Conservation (phyloP, 2,113 vertebrate species). For the Condylura cristata region DNA sequence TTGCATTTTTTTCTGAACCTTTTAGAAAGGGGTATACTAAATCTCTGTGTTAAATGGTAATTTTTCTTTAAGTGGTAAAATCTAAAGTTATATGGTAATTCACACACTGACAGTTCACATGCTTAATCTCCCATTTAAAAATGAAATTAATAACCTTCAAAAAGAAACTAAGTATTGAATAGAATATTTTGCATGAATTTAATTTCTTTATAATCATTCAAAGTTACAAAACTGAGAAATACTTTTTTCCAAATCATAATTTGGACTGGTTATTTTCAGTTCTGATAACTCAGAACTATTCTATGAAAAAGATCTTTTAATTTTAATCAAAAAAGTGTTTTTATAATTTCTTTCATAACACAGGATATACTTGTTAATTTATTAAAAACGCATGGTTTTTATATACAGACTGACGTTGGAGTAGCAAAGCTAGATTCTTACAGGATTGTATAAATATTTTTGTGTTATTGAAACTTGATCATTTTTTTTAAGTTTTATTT, state of each 20-base stretch:
- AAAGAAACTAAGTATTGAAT: neutral
- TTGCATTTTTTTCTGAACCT: neutral
- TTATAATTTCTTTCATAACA: constrained; percentile 4
- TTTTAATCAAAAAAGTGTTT: constrained; percentile 37
- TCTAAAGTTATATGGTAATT: constrained; percentile 10
- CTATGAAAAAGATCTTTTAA: neutral
- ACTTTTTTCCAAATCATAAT: neutral
- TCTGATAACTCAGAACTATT: neutral
- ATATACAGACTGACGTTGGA: neutral
- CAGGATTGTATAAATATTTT: neutral
- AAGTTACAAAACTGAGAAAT: neutral
- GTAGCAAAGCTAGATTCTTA: neutral
- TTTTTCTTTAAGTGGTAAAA: constrained; percentile 2
- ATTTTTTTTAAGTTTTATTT: too few species aligned
- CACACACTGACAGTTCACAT: neutral
- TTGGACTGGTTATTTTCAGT: constrained; percentile 1
- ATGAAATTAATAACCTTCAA: constrained; percentile 18
- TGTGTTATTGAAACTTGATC: neutral
- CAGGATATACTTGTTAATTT: neutral
- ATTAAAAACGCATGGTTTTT: neutral
- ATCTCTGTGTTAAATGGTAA: neutral
- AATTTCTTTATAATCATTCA: neutral
- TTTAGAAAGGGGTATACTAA: neutral
- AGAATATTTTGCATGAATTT: neutral
- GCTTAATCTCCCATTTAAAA: neutral